Percentiles rank a stretch among this genome's conserved stretches.
Conservation (phyloP, 1,140 invertebrate species). For the Thalassaphorura encarpata region DNA sequence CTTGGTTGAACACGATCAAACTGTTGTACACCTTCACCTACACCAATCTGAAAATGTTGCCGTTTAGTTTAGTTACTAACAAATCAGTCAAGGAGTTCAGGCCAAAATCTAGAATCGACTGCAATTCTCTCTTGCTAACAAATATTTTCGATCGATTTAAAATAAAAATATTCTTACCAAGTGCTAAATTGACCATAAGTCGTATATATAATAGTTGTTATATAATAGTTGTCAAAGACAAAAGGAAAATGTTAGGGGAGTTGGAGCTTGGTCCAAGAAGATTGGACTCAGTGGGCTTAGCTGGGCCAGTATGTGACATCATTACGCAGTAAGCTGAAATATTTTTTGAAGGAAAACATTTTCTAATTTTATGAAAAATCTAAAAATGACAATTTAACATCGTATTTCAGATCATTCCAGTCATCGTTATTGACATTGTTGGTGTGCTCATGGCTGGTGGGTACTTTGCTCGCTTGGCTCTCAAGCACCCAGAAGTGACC, state of each 20-base stretch:
- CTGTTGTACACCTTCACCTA: too few species aligned
- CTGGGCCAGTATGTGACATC: slow-evolving; percentile 43
- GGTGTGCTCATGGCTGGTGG: slow-evolving; percentile 48
- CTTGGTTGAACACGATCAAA: too few species aligned
- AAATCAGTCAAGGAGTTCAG: too few species aligned
- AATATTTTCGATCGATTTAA: too few species aligned
- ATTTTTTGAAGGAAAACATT: slow-evolving; percentile 5
- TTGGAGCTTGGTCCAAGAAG: slow-evolving; percentile 3
- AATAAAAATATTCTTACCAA: too few species aligned
- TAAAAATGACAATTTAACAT: not conserved
- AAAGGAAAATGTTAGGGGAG: not conserved
- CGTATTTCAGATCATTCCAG: slow-evolving; percentile 55
- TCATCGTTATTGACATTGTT: slow-evolving; percentile 55
- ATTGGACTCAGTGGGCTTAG: slow-evolving; percentile 17
- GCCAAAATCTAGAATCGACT: too few species aligned
- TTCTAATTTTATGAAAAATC: slow-evolving; percentile 8
- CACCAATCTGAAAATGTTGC: too few species aligned
- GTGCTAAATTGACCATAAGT: too few species aligned
- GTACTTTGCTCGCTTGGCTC: slow-evolving; percentile 58
- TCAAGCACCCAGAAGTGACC: slow-evolving; percentile 62
- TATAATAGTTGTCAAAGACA: too few species aligned
- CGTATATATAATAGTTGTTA: too few species aligned
- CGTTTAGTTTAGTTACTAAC: too few species aligned
- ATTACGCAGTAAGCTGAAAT: slow-evolving; percentile 47
- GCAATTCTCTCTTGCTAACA: too few species aligned